Base-by-base conservation (phyloP, 2,113 vertebrate species). In the Thoracochromis brauschi region DNA sequence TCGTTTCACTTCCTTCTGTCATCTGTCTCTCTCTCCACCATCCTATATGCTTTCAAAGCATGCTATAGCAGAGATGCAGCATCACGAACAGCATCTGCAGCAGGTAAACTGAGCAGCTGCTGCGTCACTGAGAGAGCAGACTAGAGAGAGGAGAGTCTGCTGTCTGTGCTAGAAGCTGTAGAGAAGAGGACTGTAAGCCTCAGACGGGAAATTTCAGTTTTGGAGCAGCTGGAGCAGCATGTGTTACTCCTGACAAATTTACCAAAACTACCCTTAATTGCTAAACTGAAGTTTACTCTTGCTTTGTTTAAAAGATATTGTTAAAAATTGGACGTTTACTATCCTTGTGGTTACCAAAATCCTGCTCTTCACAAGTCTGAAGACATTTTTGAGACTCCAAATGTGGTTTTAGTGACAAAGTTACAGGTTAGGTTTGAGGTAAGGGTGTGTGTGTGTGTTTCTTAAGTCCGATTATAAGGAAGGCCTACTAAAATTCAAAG, bases 1-100 rank as follows among this genome's bases (percentile, higher is more conserved):
- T 82, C 9, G 7, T 54, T 63, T 31, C 42, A n/a, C 57, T 47
- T 63, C 17, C 57, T 65, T 31, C 13, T 78, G 73, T 78, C 45
- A 8, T 51, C 73, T 3, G 42, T 49, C 71, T 13, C 26, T 78
- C 71, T 31, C 42, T 12, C 42, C 42, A 8, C 17, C 73, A 0
- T 49, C 29, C 47, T 80, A 60, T 42, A 58, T 5, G 75, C 24
- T 80, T 90, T 82, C 82, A 87, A 68, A 88, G 75, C 75, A 71
- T 8, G 24, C 80, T 83, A 80, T 93, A 80, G 82, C 89, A 85
- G 86, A 81, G 55, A 53, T 14, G 19, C 73, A 33, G 84, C 88
- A 91, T 90, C 88, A 89, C 81, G 40, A 89, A 42, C 86, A 55
- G 73, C 80, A 65, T 82, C 85, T 82, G 81, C 45, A 33, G 33